Evolutionary conservation across 2,888 invertebrate genomes (phyloP), one percentile per base, ranked within the genome.

Genomic region (Cosmorhoe ocellata): DNA sequence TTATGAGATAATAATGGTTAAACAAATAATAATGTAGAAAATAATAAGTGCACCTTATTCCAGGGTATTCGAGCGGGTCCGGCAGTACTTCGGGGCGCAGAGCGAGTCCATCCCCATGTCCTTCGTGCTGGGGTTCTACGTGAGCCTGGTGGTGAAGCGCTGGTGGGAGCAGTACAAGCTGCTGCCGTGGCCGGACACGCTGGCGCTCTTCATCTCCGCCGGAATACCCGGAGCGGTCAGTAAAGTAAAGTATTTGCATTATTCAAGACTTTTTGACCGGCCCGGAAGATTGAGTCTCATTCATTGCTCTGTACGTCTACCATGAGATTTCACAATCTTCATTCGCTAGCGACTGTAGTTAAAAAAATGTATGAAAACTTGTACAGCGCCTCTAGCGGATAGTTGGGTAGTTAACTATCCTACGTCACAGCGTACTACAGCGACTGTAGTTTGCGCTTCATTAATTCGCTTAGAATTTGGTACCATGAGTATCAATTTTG

Each of bases 101-200:
- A 95, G 95, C 76, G 97, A 96, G 79, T 95, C 95, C 53, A 97
- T 98, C 75, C 98, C 98, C 30, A 95, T 98, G 94, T 97, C 98
- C 24, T 98, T 98, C 90, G 97, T 98, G 45, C 92, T 98, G 63
- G 98, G 98, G 51, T 98, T 98, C 91, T 98, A 98, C 90, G 98
- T 98, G 60, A 95, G 95, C 70, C 92, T 98, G 67, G 95, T 98
- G 43, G 97, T 98, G 64, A 95, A 95, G 75, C 92, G 98, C 69
- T 98, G 98, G 98, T 98, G 98, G 98, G 96, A 97, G 76, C 98
- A 98, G 81, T 98, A 97, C 91, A 94, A 95, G 83, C 91, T 96
- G 57, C 91, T 98, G 61, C 98, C 98, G 3, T 97, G 98, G 97
- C 98, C 98, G 0, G 98, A 98, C 88, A 97, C 96, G 56, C 91